Evolutionary conservation across 23 tunicate genomes (phyloP).

Genomic region (Corella eumyota): DNA sequence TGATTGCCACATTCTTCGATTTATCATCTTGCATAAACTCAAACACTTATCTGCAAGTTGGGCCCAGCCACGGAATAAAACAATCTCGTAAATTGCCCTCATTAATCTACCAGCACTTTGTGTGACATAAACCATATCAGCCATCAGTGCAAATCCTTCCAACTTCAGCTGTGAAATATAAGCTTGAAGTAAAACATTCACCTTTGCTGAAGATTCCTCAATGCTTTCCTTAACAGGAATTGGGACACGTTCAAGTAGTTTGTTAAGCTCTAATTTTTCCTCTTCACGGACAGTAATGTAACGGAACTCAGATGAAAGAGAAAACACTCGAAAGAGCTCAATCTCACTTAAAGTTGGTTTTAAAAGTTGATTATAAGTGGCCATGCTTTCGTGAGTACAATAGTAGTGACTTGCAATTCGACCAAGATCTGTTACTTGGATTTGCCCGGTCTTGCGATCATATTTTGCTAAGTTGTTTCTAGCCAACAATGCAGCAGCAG

Average conservation of each 20-base stretch:
- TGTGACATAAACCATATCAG: constrained; percentile 95
- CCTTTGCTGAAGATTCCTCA: constrained; percentile 95
- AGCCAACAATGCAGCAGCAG: constrained; percentile 74
- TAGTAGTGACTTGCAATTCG: constrained; percentile 98
- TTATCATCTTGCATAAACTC: constrained; percentile 84
- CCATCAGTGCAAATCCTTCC: constrained; percentile 97
- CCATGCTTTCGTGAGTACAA: constrained; percentile 93
- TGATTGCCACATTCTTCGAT: constrained; percentile 95
- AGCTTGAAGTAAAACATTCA: constrained; percentile 90
- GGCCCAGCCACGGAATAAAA: constrained; percentile 95
- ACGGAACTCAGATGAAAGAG: constrained; percentile 93
- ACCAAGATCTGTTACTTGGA: constrained; percentile 95
- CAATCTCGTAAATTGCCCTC: constrained; percentile 95
- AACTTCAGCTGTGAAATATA: constrained; percentile 89
- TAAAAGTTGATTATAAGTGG: constrained; percentile 89
- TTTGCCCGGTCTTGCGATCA: constrained; percentile 83
- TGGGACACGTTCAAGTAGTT: constrained; percentile 85
- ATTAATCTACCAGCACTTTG: constrained; percentile 97
- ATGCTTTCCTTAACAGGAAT: constrained; percentile 96
- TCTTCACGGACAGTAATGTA: constrained; percentile 93
- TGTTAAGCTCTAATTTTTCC: constrained; percentile 93
- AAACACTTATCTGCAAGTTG: constrained; percentile 94
- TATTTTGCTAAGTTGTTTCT: constrained; percentile 76
- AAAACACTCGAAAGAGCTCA: constrained; percentile 94
- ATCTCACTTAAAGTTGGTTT: constrained; percentile 96